Evolutionary conservation across 2,888 invertebrate genomes (phyloP), one percentile per base, ranked within the genome.

Genomic region (Linnaemya tessellans): DNA sequence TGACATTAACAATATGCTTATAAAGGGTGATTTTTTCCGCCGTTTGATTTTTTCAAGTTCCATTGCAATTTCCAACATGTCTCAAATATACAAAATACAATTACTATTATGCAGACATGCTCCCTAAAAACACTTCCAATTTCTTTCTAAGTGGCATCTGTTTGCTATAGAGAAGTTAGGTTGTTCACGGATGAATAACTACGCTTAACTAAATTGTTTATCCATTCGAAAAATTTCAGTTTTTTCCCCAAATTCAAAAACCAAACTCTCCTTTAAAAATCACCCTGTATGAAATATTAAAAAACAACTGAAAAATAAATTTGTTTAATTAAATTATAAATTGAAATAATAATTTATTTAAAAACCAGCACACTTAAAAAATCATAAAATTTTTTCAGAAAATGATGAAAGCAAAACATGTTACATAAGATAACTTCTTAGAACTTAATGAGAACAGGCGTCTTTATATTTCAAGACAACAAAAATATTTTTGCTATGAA

Each of bases 321-420:
- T 3, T 54, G 18, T 64, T 70, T 30, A 70, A 56, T 62, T 60
- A 84, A 84, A 71, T 60, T 54, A 75, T 75, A 58, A 82, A 49
- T 75, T 73, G 35, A 77, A 79, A 58, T 58, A 30, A 83, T 64
- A 68, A 60, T 15, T 56, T 46, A 41, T 43, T 65, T 49, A 49
- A 43, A 74, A 82, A 79, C 81, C 79, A 79, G 79, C 62, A 79
- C 68, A 67, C 46, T 67, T 43, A 41, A 60, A 64, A 74, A 64
- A 64, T 46, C 51, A 22, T 30, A 64, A 54, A 64, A 41, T 46
- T 67, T 41, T 3, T 67, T 51, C 43, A 74, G 49, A 58, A 62
- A 65, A 38, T 56, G 35, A 68, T 60, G 49, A 56, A 68, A 30
- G 58, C 58, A 58, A 71, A 43, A 43, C 15, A 18, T 60, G 60